Conservation (phyloP, 2,797 vertebrate genomes). For the Phalanger gymnotis region DNA sequence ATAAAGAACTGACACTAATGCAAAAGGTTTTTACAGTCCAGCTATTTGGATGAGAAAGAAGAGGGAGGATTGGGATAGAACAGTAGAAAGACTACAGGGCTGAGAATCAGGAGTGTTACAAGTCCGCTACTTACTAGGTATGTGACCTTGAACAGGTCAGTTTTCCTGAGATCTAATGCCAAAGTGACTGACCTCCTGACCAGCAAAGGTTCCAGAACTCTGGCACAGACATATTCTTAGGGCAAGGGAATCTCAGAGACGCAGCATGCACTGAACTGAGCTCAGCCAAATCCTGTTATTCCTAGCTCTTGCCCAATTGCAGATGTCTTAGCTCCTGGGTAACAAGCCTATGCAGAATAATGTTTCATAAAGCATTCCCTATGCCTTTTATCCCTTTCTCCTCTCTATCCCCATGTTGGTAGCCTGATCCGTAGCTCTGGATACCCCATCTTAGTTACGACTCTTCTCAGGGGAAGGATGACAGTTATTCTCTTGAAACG, state of each 20-base stretch:
- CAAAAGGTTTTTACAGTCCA: neutral
- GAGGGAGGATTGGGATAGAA: neutral
- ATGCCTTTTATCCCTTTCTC: neutral
- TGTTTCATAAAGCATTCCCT: neutral
- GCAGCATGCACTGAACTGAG: neutral
- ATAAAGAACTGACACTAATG: neutral
- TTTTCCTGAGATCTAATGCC: neutral
- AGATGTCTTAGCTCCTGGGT: neutral
- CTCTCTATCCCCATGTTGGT: neutral
- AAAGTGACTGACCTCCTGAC: neutral
- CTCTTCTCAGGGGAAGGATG: neutral
- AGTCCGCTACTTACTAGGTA: neutral
- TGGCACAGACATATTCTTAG: neutral
- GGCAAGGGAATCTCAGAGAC: neutral
- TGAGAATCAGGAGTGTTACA: neutral
- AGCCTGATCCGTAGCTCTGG: neutral
- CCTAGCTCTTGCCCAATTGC: neutral
- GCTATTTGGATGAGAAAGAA: neutral
- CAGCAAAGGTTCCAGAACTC: neutral
- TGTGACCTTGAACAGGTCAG: neutral
- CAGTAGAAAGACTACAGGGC: neutral
- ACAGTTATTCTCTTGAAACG: neutral
- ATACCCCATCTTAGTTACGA: neutral
- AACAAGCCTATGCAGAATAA: neutral
- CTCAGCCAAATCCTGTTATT: neutral